Percentiles rank a stretch among this genome's conserved stretches.
These are phyloP conservation scores for Cheilosia vernalis DNA, from an alignment of 2,888 invertebrate species.

Conservation along the genomic window DNA sequence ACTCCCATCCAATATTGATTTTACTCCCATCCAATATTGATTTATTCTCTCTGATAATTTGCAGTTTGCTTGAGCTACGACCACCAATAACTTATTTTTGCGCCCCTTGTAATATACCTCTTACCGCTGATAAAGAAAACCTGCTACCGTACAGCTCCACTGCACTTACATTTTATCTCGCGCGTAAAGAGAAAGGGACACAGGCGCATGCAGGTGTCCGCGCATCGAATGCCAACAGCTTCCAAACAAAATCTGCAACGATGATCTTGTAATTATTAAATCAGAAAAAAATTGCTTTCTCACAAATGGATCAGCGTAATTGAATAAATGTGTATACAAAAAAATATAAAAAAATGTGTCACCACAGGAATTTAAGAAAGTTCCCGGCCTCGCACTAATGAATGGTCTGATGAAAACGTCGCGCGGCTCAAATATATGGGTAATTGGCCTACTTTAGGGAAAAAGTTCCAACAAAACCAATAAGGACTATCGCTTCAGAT, in stretches of 20 bases:
- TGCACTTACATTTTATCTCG: not conserved
- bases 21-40: not conserved
- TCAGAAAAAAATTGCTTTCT: slow-evolving; percentile 6
- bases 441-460: slow-evolving; percentile 16
- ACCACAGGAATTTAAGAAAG: slow-evolving; percentile 26
- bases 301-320: slow-evolving; percentile 15
- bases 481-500: not conserved
- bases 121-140: not conserved
- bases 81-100: not conserved
- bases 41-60: not conserved
- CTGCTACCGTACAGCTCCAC: not conserved
- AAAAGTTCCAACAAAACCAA: not conserved
- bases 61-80: not conserved
- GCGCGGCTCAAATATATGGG: not conserved
- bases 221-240: not conserved
- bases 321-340: not conserved
- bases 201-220: slow-evolving; percentile 25
- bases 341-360: not conserved
- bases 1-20: not conserved
- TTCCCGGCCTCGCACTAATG: not conserved
- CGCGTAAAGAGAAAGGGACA: slow-evolving; percentile 19
- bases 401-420: slow-evolving; percentile 1
- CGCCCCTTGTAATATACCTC: not conserved
- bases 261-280: slow-evolving; percentile 48
- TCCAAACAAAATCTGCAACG: slow-evolving; percentile 3